A percentile compares a stretch with the other conserved stretches of the same genome.
These are phyloP conservation scores for Heterotis niloticus DNA, from an alignment of 2,113 vertebrate species.

Conservation along the genomic window DNA sequence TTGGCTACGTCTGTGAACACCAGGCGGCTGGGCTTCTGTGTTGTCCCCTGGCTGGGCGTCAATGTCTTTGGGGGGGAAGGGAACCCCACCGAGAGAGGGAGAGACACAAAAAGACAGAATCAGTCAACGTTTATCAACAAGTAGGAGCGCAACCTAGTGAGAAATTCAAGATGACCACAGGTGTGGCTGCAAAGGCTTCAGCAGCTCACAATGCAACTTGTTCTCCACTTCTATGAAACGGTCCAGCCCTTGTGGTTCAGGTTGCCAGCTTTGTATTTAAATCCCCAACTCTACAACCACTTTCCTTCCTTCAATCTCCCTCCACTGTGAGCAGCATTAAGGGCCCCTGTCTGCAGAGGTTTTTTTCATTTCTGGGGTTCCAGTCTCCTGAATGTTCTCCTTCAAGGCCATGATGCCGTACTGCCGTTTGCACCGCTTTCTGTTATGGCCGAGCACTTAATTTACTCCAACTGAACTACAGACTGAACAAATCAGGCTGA, in stretches of 20 bases:
- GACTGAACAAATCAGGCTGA: no score
- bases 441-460: no score
- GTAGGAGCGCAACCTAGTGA: conserved; percentile 21
- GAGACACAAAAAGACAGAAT: conserved; percentile 15
- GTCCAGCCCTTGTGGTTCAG: not conserved
- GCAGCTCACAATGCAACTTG: not conserved
- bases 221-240: not conserved
- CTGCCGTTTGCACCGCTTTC: no score
- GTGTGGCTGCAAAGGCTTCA: not conserved
- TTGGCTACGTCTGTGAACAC: conserved; percentile 93
- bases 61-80: conserved; percentile 67
- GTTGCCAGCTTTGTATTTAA: not conserved
- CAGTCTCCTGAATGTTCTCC: not conserved
- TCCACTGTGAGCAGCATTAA: not conserved
- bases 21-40: conserved; percentile 88
- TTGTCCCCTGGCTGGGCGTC: conserved; percentile 75
- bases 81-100: not conserved
- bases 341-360: not conserved
- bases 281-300: not conserved
- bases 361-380: not conserved
- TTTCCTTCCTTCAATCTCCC: conserved; percentile 2
- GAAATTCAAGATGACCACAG: not conserved
- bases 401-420: not conserved
- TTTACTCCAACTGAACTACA: no score
- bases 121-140: not conserved